Conservation (phyloP, 2,797 vertebrate species). For the Artibeus jamaicensis region DNA sequence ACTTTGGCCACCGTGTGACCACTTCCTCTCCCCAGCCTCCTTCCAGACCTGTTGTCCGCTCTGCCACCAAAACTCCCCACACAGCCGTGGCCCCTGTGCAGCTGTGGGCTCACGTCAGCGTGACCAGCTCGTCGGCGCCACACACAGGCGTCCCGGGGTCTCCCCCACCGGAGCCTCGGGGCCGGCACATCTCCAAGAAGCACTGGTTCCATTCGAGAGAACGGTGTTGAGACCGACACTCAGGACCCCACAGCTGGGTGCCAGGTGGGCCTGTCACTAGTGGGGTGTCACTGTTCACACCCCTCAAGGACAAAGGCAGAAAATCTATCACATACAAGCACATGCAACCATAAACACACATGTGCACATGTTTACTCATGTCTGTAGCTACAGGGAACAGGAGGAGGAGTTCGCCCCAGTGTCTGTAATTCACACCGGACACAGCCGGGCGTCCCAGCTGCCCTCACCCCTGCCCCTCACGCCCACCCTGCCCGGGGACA, state of each 20-base stretch:
- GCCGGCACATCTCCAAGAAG: background rate
- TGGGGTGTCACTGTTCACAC: too few relatives aligned
- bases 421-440: background rate
- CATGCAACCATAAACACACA: background rate
- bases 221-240: background rate
- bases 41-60: too few relatives aligned
- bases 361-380: background rate
- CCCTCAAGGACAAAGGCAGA: background rate
- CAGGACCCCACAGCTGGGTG: too few relatives aligned
- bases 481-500: too few relatives aligned
- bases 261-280: too few relatives aligned
- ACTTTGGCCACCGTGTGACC: accelerated
- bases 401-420: too few relatives aligned
- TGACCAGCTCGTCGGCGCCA: accelerated
- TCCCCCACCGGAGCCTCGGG: background rate
- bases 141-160: background rate
- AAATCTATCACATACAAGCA: background rate
- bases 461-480: too few relatives aligned
- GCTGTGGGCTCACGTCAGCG: too few relatives aligned
- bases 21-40: too few relatives aligned
- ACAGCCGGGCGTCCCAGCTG: too few relatives aligned
- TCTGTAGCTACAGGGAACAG: background rate
- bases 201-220: background rate
- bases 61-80: too few relatives aligned
- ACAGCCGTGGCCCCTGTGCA: too few relatives aligned